Percentiles rank a stretch among this genome's conserved stretches.
phyloP scores from a whole-genome alignment of 2,888 invertebrate species.

The Flexamia atlantica region DNA sequence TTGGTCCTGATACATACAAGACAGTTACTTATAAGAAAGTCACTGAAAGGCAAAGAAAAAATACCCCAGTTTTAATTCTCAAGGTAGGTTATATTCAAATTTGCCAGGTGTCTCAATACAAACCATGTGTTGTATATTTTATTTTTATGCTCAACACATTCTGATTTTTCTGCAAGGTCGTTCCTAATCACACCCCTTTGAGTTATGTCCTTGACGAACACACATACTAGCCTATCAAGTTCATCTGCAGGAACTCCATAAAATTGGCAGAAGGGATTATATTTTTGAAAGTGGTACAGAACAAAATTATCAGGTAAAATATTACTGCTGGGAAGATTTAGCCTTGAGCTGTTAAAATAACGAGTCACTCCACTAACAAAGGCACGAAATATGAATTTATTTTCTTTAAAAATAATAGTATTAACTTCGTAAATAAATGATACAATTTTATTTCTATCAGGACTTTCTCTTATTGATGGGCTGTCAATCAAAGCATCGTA shows the following conservation, averaged over 20 bases:
- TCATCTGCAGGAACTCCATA: slow-evolving; percentile 48
- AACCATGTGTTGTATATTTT: slow-evolving; percentile 33
- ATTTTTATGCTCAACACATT: slow-evolving; percentile 8
- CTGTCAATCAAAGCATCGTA: slow-evolving; percentile 51
- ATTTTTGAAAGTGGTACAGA: slow-evolving; percentile 22
- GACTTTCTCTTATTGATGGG: slow-evolving; percentile 29
- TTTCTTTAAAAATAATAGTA: slow-evolving; percentile 29
- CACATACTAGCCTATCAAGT: slow-evolving; percentile 4
- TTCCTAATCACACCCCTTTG: slow-evolving; percentile 1
- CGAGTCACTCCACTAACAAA: slow-evolving; percentile 33
- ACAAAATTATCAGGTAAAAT: not conserved
- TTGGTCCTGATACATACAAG: no score
- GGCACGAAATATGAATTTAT: slow-evolving; percentile 1
- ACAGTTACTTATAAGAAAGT: not conserved
- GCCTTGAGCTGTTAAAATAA: slow-evolving; percentile 9
- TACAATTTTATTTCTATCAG: slow-evolving; percentile 46
- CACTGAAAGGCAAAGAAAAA: not conserved
- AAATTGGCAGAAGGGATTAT: slow-evolving; percentile 30
- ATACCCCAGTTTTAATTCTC: not conserved
- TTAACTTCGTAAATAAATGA: slow-evolving; percentile 42
- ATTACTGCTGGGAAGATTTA: not conserved
- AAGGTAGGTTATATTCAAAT: slow-evolving; percentile 16
- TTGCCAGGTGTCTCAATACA: slow-evolving; percentile 24
- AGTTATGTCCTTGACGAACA: slow-evolving; percentile 12
- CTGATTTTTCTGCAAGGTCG: slow-evolving; percentile 6